Conservation (phyloP, 2,113 vertebrate genomes). For the Nerophis lumbriciformis region DNA sequence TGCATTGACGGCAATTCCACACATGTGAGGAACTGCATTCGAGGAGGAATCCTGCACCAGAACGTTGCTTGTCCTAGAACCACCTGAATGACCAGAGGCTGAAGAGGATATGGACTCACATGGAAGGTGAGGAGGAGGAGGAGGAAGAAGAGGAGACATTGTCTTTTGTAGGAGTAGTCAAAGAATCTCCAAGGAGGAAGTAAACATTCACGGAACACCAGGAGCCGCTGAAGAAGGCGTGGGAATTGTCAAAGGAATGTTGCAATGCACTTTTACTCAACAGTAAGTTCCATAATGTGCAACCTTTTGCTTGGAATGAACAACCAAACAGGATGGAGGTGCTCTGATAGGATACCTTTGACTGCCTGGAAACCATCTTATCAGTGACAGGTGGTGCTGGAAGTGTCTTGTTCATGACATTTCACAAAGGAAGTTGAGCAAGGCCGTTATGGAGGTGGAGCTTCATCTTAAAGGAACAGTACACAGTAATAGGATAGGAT, state of each 20-base stretch:
- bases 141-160: neutral
- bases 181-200: neutral
- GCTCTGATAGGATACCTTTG: no score
- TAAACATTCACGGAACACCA: neutral
- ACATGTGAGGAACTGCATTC: neutral
- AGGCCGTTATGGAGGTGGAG: neutral
- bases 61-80: neutral
- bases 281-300: neutral
- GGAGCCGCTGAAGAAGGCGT: no score
- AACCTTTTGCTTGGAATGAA: neutral
- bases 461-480: neutral
- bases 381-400: neutral
- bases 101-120: neutral
- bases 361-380: neutral
- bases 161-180: no score
- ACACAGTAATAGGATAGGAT: no score
- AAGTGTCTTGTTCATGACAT: no score
- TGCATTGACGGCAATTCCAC: neutral
- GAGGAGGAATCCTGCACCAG: no score
- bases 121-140: neutral
- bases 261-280: neutral
- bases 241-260: neutral
- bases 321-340: neutral
- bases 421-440: neutral
- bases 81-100: neutral